Evolutionary conservation across 30 jellyfish, hydroid and myxozoan genomes (phyloP).

Genomic region (Aurelia coerulea): DNA sequence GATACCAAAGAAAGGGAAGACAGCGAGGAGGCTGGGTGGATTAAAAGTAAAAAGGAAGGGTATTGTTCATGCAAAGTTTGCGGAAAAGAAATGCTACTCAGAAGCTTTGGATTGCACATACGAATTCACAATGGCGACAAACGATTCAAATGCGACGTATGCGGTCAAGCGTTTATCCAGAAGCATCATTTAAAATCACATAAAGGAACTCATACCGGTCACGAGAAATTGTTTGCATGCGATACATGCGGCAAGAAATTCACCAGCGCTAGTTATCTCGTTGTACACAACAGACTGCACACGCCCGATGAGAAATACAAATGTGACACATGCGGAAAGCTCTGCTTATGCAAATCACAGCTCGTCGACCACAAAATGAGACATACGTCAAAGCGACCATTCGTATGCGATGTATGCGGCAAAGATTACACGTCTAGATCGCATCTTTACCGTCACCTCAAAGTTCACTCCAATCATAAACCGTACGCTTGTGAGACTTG

Average conservation of each 20-base stretch:
- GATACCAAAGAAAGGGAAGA: too few relatives aligned
- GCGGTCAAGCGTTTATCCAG: not conserved
- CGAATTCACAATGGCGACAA: constrained; percentile 6
- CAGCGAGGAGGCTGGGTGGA: too few relatives aligned
- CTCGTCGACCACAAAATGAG: not conserved
- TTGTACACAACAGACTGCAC: not conserved
- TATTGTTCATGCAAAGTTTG: not conserved
- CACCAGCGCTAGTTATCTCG: not conserved
- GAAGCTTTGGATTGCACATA: not conserved
- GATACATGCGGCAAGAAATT: not conserved
- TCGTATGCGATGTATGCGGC: not conserved
- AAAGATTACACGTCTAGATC: not conserved
- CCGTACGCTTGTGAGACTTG: not conserved
- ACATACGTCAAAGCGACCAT: not conserved
- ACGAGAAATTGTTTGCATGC: not conserved
- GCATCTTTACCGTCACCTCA: not conserved
- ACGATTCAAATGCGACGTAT: not conserved
- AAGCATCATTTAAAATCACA: not conserved
- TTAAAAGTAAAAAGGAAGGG: not conserved
- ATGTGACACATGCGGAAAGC: not conserved
- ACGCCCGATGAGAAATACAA: not conserved
- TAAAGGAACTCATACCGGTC: not conserved
- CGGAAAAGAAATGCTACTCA: not conserved
- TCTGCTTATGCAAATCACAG: not conserved
- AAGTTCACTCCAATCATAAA: not conserved